Conservation (phyloP, 2,797 vertebrate species). For the Esox masquinongy region DNA sequence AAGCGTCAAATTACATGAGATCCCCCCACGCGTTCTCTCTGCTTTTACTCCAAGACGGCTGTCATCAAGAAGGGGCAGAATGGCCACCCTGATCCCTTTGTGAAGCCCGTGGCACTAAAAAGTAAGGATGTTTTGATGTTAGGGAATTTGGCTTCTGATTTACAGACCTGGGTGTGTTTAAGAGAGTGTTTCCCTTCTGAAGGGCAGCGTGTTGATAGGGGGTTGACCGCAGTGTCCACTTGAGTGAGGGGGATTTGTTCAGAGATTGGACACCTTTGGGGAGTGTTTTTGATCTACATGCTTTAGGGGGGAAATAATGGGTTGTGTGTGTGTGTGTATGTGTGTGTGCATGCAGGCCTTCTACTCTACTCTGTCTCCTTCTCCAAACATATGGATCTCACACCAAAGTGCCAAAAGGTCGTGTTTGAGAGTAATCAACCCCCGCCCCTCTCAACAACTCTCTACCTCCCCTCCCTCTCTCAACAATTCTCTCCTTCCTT, state of each 20-base stretch:
- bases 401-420: slow-evolving; percentile 74
- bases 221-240: slow-evolving; percentile 46
- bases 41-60: slow-evolving; percentile 48
- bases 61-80: not conserved
- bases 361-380: not conserved
- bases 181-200: slow-evolving; percentile 2
- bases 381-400: slow-evolving; percentile 61
- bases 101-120: slow-evolving; percentile 1
- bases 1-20: not conserved
- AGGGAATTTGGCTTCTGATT: not conserved
- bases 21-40: slow-evolving; percentile 27
- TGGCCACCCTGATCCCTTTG: not conserved
- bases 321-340: not conserved
- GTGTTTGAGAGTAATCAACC: slow-evolving; percentile 65
- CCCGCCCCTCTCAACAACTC: slow-evolving; percentile 34
- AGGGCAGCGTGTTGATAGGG: slow-evolving; percentile 29
- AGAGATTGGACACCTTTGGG: slow-evolving; percentile 13
- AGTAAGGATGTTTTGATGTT: slow-evolving; percentile 11
- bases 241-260: slow-evolving; percentile 8
- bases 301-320: not conserved
- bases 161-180: slow-evolving; percentile 3
- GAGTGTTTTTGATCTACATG: slow-evolving; percentile 7
- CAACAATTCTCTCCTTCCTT: too few relatives aligned
- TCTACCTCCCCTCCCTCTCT: too few relatives aligned
- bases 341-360: too few relatives aligned